Evolutionary conservation across 1,140 invertebrate genomes (phyloP).

Genomic region (Linepithema humile): DNA sequence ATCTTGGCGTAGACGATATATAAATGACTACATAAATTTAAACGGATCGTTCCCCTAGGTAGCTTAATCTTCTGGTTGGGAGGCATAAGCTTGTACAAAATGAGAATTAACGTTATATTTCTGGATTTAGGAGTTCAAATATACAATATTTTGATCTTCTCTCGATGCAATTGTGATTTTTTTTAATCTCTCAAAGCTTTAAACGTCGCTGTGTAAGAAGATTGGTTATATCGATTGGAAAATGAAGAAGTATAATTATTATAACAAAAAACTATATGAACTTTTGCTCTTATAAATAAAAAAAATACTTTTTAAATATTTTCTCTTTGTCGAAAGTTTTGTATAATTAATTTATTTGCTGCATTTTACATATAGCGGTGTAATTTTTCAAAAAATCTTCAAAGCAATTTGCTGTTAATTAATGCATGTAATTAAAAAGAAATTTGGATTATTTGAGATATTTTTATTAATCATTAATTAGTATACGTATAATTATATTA

Average conservation of each 20-base stretch:
- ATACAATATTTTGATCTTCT: too few species aligned
- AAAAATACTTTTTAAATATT: background rate
- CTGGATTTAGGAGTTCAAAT: background rate
- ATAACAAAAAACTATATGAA: background rate
- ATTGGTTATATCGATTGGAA: background rate
- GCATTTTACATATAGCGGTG: too few species aligned
- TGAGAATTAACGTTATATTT: slow-evolving; percentile 11
- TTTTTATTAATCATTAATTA: too few species aligned
- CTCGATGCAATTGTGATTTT: background rate
- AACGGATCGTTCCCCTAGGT: background rate
- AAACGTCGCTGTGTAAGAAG: background rate
- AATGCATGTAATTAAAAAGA: too few species aligned
- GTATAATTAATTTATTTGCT: too few species aligned
- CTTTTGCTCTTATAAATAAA: background rate
- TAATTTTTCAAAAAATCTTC: too few species aligned
- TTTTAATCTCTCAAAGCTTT: background rate
- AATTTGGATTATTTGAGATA: too few species aligned
- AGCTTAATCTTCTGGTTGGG: background rate
- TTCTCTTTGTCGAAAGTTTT: too few species aligned
- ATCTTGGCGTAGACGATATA: background rate
- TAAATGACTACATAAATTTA: slow-evolving; percentile 6
- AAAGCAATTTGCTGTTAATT: too few species aligned
- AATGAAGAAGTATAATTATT: background rate
- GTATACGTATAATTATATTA: too few species aligned
- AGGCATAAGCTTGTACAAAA: background rate